Evolutionary conservation across 2,113 vertebrate species (phyloP).

Genomic region (Anoplopoma fimbria): DNA sequence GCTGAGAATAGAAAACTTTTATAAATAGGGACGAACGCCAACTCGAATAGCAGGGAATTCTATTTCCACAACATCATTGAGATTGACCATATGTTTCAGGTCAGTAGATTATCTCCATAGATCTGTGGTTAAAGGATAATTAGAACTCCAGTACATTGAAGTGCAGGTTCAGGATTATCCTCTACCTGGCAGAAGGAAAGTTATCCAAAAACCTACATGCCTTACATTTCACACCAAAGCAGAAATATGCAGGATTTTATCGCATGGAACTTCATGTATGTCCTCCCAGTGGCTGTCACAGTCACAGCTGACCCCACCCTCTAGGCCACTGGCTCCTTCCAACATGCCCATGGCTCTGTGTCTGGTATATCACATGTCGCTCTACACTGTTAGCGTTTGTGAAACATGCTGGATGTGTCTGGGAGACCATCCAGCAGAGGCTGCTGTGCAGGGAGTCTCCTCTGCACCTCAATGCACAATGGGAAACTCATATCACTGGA

Average conservation of each 20-base stretch:
- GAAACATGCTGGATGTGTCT: constrained; percentile 3
- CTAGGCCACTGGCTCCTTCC: neutral
- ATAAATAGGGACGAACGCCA: neutral
- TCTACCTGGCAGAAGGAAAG: neutral
- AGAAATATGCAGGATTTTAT: neutral
- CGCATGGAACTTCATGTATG: neutral
- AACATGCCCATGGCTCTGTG: constrained; percentile 12
- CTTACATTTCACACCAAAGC: neutral
- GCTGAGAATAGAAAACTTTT: neutral
- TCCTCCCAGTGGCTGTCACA: neutral
- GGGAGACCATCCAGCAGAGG: constrained; percentile 26
- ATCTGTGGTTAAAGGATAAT: no score
- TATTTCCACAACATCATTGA: no score
- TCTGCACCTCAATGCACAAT: constrained; percentile 28
- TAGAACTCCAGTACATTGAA: neutral
- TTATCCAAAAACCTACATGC: neutral
- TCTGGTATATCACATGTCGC: constrained; percentile 4
- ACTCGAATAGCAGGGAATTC: no score
- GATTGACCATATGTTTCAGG: no score
- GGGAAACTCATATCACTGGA: constrained; percentile 6
- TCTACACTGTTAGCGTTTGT: neutral
- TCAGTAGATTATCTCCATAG: no score
- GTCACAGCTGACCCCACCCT: neutral
- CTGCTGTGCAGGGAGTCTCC: constrained; percentile 1
- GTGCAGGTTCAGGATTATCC: neutral